Evolutionary conservation across 2,113 vertebrate species (phyloP).

Genomic region (Neoarius graeffei): DNA sequence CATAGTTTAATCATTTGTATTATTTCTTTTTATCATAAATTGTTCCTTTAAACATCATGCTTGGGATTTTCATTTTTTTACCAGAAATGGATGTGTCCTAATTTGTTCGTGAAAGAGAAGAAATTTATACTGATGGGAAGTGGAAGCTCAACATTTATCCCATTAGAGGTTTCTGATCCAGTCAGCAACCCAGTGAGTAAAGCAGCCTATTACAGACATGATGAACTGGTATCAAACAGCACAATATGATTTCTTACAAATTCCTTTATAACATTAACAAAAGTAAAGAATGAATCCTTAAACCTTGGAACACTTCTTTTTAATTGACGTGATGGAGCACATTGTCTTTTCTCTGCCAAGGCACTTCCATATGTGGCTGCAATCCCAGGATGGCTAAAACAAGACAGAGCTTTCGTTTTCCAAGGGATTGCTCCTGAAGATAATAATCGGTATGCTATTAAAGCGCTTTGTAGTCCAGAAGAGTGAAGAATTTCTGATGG

Average conservation of each 20-base stretch:
- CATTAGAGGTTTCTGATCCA: background rate
- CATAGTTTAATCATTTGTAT: background rate
- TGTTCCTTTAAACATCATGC: background rate
- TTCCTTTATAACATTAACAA: background rate
- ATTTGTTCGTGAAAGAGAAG: background rate
- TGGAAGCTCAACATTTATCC: background rate
- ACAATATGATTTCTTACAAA: no score
- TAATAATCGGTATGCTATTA: background rate
- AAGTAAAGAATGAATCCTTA: background rate
- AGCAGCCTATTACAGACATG: no score
- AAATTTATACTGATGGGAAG: background rate
- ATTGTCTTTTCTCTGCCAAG: background rate
- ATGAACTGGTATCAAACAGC: no score
- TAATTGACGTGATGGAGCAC: background rate
- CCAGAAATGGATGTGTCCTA: background rate
- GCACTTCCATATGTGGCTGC: background rate
- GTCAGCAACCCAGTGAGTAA: no score
- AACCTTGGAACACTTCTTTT: background rate
- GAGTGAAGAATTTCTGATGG: background rate
- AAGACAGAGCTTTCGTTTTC: conserved; percentile 1
- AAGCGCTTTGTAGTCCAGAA: background rate
- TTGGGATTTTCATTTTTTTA: background rate
- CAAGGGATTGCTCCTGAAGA: background rate
- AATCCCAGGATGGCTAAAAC: background rate
- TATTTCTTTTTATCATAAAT: no score